phyloP scores from a whole-genome alignment of 1,140 invertebrate genomes.

The Cyphomyrmex costatus region DNA sequence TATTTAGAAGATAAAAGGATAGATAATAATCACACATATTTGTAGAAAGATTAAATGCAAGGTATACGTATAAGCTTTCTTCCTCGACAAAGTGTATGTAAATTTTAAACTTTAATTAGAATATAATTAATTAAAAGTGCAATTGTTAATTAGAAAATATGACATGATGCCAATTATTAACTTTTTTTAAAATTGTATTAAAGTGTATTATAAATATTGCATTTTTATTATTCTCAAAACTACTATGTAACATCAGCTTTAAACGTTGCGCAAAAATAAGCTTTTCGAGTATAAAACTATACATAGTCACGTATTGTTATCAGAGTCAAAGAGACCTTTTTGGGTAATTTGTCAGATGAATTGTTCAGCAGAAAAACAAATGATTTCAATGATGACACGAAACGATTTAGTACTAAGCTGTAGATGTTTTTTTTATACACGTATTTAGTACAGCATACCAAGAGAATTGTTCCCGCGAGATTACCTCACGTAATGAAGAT shows the following conservation, averaged over 20 bases:
- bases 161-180: not conserved
- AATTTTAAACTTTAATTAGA: not conserved
- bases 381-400: conserved; percentile 25
- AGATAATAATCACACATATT: not conserved
- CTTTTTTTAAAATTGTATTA: no score
- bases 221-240: conserved; percentile 14
- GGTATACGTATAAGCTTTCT: not conserved
- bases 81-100: not conserved
- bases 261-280: not conserved
- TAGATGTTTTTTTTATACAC: conserved; percentile 16
- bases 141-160: not conserved
- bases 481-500: conserved; percentile 47
- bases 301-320: not conserved
- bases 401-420: conserved; percentile 22
- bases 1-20: not conserved
- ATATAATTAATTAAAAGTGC: not conserved
- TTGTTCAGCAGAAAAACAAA: conserved; percentile 13
- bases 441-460: conserved; percentile 15
- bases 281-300: not conserved
- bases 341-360: conserved; percentile 29
- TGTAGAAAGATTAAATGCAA: not conserved
- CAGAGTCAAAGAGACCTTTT: conserved; percentile 28
- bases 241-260: not conserved
- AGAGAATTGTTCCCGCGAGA: conserved; percentile 32
- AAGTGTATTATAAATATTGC: not conserved